Base-by-base conservation (phyloP, 2,888 invertebrate genomes). In the Adineta ricciae region DNA sequence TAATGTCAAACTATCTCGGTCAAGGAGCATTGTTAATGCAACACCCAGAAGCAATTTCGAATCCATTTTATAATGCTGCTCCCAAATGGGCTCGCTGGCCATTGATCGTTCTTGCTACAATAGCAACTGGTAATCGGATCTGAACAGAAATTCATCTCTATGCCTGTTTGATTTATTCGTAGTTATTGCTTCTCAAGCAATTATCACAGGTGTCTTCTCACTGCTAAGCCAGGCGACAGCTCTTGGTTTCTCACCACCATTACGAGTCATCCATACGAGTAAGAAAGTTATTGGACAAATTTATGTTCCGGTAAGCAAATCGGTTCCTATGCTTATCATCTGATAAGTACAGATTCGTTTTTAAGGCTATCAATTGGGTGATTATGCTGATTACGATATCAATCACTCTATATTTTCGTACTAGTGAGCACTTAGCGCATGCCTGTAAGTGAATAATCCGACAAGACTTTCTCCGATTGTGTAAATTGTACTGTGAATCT, bases 141-240 rank as follows among this genome's bases (percentile, higher is more conserved):
- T 21, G 16, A 21, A 27, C 32, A 8, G 24, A 64, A 14, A 16
- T 4, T 64, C n/a, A n/a, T n/a, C n/a, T n/a, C n/a, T n/a, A n/a
- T n/a, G n/a, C n/a, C n/a, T n/a, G n/a, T n/a, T n/a, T n/a, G n/a
- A n/a, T n/a, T n/a, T n/a, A 46, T 46, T 46, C 11, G n/a, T 64
- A 64, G 64, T 78, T 19, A 78, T 78, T n/a, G 78, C 78, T 41
- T 78, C 78, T 41, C 78, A 78, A 78, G 78, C 78, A n/a, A 78
- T 41, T 41, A 78, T 78, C n/a, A 41, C 41, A 7, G 78, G 78
- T 7, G 38, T 41, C 2, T 78, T 78, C 14, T 78, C 78, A n/a
- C 41, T 41, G 11, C 9, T 78, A 11, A 78, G 78, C 41, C 78
- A 78, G 41, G 78, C 78, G n/a, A 41, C 41, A 11, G 21, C 78